These are phyloP conservation scores for Emydocephalus ijimae DNA, from an alignment of 2,113 vertebrate species.

Conservation along the genomic window DNA sequence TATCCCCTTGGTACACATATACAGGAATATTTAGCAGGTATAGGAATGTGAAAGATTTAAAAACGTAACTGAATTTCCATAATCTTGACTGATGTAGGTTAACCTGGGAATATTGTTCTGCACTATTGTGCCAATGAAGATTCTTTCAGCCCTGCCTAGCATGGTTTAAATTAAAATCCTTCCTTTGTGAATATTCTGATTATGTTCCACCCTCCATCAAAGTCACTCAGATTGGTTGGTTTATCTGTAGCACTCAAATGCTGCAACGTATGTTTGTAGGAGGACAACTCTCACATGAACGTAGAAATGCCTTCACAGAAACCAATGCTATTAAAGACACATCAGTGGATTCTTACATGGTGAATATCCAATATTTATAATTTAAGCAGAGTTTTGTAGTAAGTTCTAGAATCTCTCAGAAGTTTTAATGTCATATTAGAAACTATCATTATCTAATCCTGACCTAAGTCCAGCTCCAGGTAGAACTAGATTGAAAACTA, in stretches of 20 bases:
- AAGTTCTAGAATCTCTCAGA: background rate
- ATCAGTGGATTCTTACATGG: background rate
- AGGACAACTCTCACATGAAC: background rate
- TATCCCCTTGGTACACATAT: background rate
- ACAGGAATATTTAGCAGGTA: background rate
- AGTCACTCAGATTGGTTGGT: background rate
- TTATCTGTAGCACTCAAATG: background rate
- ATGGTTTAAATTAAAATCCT: background rate
- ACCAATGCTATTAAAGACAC: background rate
- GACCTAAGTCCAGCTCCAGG: background rate
- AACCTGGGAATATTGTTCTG: background rate
- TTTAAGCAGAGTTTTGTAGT: background rate
- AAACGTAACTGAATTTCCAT: background rate
- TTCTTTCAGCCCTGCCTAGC: background rate
- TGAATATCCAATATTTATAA: background rate
- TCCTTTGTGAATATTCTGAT: background rate
- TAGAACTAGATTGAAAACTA: background rate
- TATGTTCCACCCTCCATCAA: background rate
- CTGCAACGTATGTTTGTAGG: background rate
- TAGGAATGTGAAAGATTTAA: background rate
- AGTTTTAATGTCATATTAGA: background rate
- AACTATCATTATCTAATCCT: background rate
- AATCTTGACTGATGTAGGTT: background rate
- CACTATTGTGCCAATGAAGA: background rate
- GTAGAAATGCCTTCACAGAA: background rate